Percentiles rank a stretch among this genome's conserved stretches.
Conservation (phyloP, 2,113 vertebrate genomes). For the Symphodus melops region DNA sequence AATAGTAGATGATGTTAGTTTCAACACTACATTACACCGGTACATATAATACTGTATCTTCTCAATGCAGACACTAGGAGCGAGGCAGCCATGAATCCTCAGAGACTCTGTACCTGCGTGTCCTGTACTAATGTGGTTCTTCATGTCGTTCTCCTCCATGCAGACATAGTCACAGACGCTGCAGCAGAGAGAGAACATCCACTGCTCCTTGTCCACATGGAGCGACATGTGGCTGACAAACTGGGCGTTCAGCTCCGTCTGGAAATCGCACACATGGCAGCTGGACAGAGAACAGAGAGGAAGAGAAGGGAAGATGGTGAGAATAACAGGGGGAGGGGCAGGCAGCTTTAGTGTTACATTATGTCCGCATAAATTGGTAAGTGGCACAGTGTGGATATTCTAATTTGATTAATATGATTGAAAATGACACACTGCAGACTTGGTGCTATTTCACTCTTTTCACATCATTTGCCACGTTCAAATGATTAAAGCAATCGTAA, state of each 20-base stretch:
- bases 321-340: constrained; percentile 40
- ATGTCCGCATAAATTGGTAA: constrained; percentile 50
- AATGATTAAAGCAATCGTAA: neutral
- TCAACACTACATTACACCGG: neutral
- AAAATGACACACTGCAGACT: constrained; percentile 9
- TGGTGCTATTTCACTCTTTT: constrained; percentile 7
- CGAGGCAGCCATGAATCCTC: neutral
- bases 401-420: constrained; percentile 6
- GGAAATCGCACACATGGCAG: constrained; percentile 98
- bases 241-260: constrained; percentile 98
- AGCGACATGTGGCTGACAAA: constrained; percentile 99
- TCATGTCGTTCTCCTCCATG: constrained; percentile 97
- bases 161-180: constrained; percentile 94
- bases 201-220: constrained; percentile 99
- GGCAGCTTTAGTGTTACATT: constrained; percentile 50
- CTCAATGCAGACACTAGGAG: neutral
- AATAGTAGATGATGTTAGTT: neutral
- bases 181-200: constrained; percentile 99
- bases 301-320: constrained; percentile 35
- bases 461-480: neutral
- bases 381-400: constrained; percentile 27
- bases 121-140: constrained; percentile 90
- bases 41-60: neutral
- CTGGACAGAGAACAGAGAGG: constrained; percentile 80
- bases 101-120: constrained; percentile 86